Base-by-base conservation (phyloP, 2,888 invertebrate species). In the Leucophenga maculata region DNA sequence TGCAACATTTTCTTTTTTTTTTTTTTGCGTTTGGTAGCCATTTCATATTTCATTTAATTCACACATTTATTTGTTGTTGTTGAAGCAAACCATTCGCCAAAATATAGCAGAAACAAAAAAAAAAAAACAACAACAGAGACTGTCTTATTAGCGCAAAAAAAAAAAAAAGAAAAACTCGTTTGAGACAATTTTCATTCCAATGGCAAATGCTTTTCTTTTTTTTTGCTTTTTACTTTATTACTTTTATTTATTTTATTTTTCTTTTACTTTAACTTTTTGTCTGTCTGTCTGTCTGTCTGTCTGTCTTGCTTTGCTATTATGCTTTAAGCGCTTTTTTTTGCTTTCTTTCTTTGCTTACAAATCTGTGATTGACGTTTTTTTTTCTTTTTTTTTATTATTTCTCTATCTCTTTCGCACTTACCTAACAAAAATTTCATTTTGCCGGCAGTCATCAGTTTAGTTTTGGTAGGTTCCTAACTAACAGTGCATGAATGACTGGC, bases 161-260 rank as follows among this genome's bases (percentile, higher is more conserved):
- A 26, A n/a, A 0, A 57, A 6, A 8, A 31, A 57, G 8, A 57
- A 57, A n/a, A 14, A 31, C 9, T 4, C 54, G 1, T 54, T 16
- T 54, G 3, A 65, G 67, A 64, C 54, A 67, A 71, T 71, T 67
- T 67, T 32, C 50, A 68, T 32, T 71, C 44, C 64, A 66, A 26
- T 32, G 60, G 31, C 60, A 31, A 18, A 18, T 52, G 3, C 14
- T 67, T 57, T 67, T 44, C n/a, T 65, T 22, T 26, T 26, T 9
- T 16, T 70, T 68, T 77, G 76, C 73, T 81, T 78, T 78, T 74
- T 70, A 76, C 72, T 74, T 77, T 48, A 72, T 76, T 72, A 73
- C 67, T 57, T 48, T 64, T 44, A 68, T 20, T 26, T 39, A 68
- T 48, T 8, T 32, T 46, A 68, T 68, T 64, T 39, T 71, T 78